Conservation (phyloP, 64 coral and sea anemone species). For the Cladopsammia gracilis region DNA sequence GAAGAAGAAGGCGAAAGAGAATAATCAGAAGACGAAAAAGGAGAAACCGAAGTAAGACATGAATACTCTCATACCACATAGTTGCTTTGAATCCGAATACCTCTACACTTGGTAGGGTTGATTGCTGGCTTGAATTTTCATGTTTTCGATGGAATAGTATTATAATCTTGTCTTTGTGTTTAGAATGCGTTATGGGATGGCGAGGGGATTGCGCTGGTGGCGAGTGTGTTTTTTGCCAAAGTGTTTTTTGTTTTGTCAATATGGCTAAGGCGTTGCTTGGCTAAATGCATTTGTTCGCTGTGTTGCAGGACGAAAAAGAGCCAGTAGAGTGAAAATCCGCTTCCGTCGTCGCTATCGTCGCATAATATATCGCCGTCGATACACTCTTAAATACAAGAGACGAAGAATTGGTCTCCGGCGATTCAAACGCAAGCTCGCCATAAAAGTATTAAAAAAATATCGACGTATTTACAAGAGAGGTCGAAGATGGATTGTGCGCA, state of each 20-base stretch:
- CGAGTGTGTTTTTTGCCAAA: no score
- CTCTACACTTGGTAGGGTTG: no score
- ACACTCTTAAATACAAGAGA: background rate
- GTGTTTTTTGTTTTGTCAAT: no score
- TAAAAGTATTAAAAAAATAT: background rate
- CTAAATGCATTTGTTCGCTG: background rate
- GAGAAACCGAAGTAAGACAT: conserved; percentile 3
- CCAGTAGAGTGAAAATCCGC: background rate
- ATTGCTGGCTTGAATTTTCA: no score
- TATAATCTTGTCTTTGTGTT: no score
- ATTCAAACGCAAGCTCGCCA: background rate
- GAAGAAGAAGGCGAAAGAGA: conserved; percentile 16
- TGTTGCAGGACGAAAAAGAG: background rate
- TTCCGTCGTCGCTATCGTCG: background rate
- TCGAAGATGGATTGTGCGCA: background rate
- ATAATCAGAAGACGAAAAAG: background rate
- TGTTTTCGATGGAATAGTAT: no score
- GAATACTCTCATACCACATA: no score
- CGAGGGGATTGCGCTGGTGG: no score
- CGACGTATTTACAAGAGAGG: background rate
- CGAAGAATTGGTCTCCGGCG: background rate
- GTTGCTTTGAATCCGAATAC: no score
- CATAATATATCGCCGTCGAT: background rate
- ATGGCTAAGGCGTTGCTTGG: no score
- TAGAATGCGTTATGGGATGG: no score